Base-by-base conservation (phyloP, 2,113 vertebrate species). In the Podiceps cristatus region DNA sequence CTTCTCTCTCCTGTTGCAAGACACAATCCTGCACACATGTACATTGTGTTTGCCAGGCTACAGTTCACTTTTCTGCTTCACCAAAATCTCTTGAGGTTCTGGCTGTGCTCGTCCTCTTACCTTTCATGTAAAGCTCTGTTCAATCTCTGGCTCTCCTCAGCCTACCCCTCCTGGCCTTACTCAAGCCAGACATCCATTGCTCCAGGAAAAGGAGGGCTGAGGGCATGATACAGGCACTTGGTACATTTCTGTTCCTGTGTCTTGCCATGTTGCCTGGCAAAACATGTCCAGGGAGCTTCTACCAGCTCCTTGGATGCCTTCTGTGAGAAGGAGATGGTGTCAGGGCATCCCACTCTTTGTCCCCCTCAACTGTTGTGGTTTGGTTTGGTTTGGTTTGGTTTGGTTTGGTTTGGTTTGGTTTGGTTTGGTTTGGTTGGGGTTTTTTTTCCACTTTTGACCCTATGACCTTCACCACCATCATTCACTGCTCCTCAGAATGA, bases 381-480 rank as follows among this genome's bases (percentile, higher is more conserved):
- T 37, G 37, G 37, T 37, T 37, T 37, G 37, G 37, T 37, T 37
- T 37, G 37, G 37, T 37, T 37, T 37, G 37, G 37, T 37, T 37
- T 37, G 37, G 37, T 37, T 37, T 37, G 37, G 37, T 37, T 37
- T 37, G 37, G 37, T 37, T 37, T 37, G 37, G 37, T 37, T 37
- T 37, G 37, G 37, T 37, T 37, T 37, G 37, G 37, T 37, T 37
- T 37, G 37, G 37, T 37, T 2, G 0, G 10, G 5, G 0, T 0
- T 8, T 22, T 44, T 85, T 53, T 25, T 10, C 22, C 6, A 10
- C 33, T 82, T 82, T 60, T 62, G 40, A 74, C 14, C 3, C 25
- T n/a, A 10, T 50, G 22, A 45, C 20, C 13, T 52, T 86, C 67
- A 75, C 13, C 13, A 22, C 1, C 3, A 2, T 63, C 4, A 40